Evolutionary conservation across 2,888 invertebrate genomes (phyloP), one percentile per base, ranked within the genome.

Genomic region (Zeuzera pyrina): DNA sequence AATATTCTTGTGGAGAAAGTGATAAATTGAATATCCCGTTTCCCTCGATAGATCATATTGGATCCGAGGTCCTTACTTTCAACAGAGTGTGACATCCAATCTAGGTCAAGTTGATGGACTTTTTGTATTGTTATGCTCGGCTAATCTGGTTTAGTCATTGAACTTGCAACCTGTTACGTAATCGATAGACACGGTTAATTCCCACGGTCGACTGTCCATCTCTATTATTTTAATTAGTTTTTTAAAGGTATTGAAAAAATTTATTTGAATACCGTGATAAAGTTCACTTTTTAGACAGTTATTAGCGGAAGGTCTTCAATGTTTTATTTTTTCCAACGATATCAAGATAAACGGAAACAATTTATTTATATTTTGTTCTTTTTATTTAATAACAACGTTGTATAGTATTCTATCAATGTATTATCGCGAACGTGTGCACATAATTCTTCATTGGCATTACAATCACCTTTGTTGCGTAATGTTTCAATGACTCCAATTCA

Each of bases 81-180:
- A 64, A 47, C 48, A 49, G 65, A 69, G 52, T 72, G 66, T 72
- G 60, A 69, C 66, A 55, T n/a, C 42, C 34, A 35, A 72, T 54
- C 47, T 76, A 44, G 77, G 79, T 69, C 77, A 77, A 77, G 74
- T 72, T 72, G 67, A 72, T 52, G 73, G 69, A 61, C 70, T 73
- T 74, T 76, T 74, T 72, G 43, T 56, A 47, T 49, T 24, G 11
- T 32, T 26, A 32, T 32, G 21, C 25, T 15, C 16, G 16, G 16
- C n/a, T 12, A 25, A 19, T 25, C 12, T 26, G 31, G 11, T 25
- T 30, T 39, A 42, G 38, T 43, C 35, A 41, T 65, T 74, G 72
- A 78, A 76, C 48, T 44, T 38, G 39, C 34, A 40, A 43, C 35
- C 38, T 43, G 36, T 44, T 44, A 40, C 35, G 24, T 41, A 42